Conservation (phyloP, 2,113 vertebrate genomes). For the Hymenochirus boettgeri region DNA sequence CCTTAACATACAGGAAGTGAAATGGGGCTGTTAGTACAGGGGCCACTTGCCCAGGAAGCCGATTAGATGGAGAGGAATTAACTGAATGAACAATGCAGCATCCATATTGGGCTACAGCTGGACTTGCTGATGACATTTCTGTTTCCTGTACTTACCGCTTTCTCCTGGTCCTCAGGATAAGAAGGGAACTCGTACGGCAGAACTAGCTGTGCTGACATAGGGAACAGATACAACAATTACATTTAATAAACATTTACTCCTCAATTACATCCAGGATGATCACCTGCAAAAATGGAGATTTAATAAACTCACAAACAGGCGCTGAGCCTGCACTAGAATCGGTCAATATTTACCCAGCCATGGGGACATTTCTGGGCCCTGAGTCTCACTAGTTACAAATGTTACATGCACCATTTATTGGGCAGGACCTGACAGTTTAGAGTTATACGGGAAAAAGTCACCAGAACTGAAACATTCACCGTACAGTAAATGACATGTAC, state of each 20-base stretch:
- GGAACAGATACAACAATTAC: constrained; percentile 27
- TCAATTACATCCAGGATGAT: background rate
- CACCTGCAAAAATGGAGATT: background rate
- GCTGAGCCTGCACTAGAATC: too few species aligned
- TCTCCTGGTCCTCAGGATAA: constrained; percentile 19
- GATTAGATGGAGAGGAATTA: too few species aligned
- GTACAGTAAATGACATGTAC: too few species aligned
- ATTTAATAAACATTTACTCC: background rate
- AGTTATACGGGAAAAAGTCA: too few species aligned
- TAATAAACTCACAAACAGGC: constrained; percentile 1
- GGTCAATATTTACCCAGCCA: too few species aligned
- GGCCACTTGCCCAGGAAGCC: background rate
- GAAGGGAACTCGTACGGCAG: constrained; percentile 64
- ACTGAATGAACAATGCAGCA: too few species aligned
- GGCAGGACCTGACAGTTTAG: too few species aligned
- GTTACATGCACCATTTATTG: too few species aligned
- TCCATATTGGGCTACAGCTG: too few species aligned
- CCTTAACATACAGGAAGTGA: constrained; percentile 56
- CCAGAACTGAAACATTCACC: too few species aligned
- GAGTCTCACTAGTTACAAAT: too few species aligned
- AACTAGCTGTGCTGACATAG: constrained; percentile 52
- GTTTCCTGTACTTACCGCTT: constrained; percentile 8
- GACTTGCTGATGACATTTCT: constrained; percentile 8
- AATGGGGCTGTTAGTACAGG: background rate
- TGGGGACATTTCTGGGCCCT: too few species aligned